phyloP scores from a whole-genome alignment of 2,888 invertebrate species.

The Dioctria linearis region DNA sequence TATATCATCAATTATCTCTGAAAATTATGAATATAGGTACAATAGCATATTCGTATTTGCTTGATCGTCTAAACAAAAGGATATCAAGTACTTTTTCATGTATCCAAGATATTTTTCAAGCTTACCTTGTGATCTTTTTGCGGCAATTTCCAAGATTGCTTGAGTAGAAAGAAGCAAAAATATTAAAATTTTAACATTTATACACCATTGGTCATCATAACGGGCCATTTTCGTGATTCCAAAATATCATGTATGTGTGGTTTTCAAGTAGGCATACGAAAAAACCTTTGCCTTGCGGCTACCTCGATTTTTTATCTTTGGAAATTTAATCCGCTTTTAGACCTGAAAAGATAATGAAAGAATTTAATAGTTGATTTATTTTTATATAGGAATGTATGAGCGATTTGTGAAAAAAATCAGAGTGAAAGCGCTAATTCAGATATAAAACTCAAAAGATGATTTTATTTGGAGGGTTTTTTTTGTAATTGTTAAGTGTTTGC shows the following conservation, averaged over 20 bases:
- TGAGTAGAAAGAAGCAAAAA: conserved; percentile 49
- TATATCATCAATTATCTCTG: too few relatives aligned
- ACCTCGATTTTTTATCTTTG: background rate
- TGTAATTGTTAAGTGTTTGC: too few relatives aligned
- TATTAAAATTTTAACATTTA: conserved; percentile 58
- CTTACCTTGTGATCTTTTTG: conserved; percentile 55
- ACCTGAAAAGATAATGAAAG: conserved; percentile 9
- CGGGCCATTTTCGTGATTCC: conserved; percentile 63
- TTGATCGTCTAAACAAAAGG: background rate
- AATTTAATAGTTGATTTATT: too few relatives aligned
- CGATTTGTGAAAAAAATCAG: too few relatives aligned
- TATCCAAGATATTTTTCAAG: background rate
- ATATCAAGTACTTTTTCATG: background rate
- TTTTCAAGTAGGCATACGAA: conserved; percentile 1
- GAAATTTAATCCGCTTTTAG: conserved; percentile 10
- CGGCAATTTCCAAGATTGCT: conserved; percentile 45
- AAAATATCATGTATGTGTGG: conserved; percentile 48
- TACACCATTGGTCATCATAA: conserved; percentile 66
- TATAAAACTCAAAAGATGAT: too few relatives aligned
- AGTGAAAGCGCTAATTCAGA: too few relatives aligned
- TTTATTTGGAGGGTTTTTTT: too few relatives aligned
- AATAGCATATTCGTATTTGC: background rate
- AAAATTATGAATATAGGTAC: too few relatives aligned
- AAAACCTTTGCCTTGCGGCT: conserved; percentile 3
- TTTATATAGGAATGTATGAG: too few relatives aligned